phyloP scores from a whole-genome alignment of 2,797 vertebrate genomes.

The Meda fulgida region DNA sequence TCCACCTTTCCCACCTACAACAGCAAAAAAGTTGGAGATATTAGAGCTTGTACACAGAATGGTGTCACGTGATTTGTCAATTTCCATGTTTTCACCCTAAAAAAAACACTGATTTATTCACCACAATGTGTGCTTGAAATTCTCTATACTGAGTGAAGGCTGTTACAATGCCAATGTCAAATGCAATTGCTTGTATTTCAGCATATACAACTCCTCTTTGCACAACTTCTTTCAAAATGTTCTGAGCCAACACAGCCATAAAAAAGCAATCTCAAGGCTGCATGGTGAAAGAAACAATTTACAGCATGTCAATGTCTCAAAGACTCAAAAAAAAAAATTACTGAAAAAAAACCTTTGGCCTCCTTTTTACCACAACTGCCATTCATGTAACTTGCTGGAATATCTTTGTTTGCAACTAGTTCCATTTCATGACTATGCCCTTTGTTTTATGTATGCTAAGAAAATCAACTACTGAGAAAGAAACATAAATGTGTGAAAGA shows the following conservation, averaged over 20 bases:
- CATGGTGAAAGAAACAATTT: constrained; percentile 71
- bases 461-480: background rate
- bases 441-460: constrained; percentile 33
- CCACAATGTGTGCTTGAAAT: constrained; percentile 22
- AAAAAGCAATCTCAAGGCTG: constrained; percentile 73
- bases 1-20: constrained; percentile 94
- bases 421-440: background rate
- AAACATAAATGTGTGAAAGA: background rate
- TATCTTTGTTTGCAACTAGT: constrained; percentile 15
- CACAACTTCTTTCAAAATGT: constrained; percentile 64
- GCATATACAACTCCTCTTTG: constrained; percentile 63
- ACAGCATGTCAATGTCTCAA: constrained; percentile 74
- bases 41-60: background rate
- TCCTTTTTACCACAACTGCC: constrained; percentile 72
- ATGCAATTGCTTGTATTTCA: constrained; percentile 32
- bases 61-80: background rate
- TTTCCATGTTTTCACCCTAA: background rate
- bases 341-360: constrained; percentile 65
- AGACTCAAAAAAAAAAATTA: constrained; percentile 50
- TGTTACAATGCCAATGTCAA: constrained; percentile 36
- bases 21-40: background rate
- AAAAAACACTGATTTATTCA: background rate
- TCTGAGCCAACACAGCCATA: constrained; percentile 62
- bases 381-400: constrained; percentile 51
- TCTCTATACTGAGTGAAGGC: constrained; percentile 42